Conservation (phyloP, 2,797 vertebrate genomes). For the Arrhamphus sclerolepis region DNA sequence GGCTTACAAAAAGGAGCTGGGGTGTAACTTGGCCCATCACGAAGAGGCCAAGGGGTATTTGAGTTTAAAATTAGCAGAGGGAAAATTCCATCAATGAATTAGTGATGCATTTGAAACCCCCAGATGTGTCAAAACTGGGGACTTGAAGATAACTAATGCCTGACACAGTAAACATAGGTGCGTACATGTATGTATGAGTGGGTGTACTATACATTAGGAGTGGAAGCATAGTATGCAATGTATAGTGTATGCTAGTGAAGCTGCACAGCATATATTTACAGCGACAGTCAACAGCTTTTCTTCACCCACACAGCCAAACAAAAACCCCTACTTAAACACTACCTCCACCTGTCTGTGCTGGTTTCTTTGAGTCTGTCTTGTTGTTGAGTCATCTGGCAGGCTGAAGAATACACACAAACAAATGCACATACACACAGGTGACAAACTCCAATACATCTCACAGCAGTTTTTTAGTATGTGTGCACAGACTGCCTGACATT, state of each 20-base stretch:
- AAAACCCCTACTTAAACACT: conserved; percentile 64
- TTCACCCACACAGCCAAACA: conserved; percentile 63
- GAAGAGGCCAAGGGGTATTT: conserved; percentile 41
- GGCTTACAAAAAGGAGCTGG: conserved; percentile 49
- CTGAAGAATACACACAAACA: conserved; percentile 27
- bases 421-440: conserved; percentile 45
- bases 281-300: conserved; percentile 54
- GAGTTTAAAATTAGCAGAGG: conserved; percentile 60
- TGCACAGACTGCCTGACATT: conserved; percentile 72
- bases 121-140: conserved; percentile 27
- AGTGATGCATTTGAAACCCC: conserved; percentile 59
- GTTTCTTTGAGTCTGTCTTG: conserved; percentile 40
- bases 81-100: conserved; percentile 65
- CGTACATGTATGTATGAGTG: conserved; percentile 28
- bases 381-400: conserved; percentile 67
- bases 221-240: conserved; percentile 12
- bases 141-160: conserved; percentile 50
- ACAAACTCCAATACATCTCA: conserved; percentile 61
- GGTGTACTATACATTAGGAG: neutral
- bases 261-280: conserved; percentile 50
- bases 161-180: conserved; percentile 44
- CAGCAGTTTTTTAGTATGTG: conserved; percentile 56
- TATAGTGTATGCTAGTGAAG: conserved; percentile 48
- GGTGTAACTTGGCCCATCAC: conserved; percentile 51
- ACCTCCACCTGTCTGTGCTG: conserved; percentile 57